phyloP scores from a whole-genome alignment of 2,888 invertebrate genomes.

The Candidula unifasciata region DNA sequence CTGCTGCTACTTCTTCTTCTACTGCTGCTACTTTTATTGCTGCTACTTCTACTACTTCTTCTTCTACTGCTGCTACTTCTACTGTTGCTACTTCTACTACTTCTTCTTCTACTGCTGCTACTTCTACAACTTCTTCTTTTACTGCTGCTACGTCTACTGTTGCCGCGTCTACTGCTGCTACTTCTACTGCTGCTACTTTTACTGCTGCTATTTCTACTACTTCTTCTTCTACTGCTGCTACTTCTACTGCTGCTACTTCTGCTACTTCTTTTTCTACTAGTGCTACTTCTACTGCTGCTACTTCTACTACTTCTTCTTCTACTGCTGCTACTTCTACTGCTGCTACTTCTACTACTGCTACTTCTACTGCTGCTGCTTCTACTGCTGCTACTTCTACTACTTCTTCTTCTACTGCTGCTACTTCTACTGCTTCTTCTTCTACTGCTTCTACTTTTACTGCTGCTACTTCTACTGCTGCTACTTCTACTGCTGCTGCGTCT shows the following conservation, averaged over 20 bases:
- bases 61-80: too few relatives aligned
- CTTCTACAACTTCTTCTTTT: background rate
- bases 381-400: background rate
- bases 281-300: background rate
- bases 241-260: background rate
- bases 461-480: background rate
- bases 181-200: background rate
- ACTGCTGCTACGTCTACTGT: too few relatives aligned
- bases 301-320: background rate
- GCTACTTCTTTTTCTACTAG: background rate
- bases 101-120: background rate
- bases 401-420: background rate
- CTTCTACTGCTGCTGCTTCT: too few relatives aligned
- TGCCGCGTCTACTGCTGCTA: background rate
- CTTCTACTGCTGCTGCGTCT: too few relatives aligned
- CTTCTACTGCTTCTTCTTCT: too few relatives aligned
- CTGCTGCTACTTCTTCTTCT: background rate
- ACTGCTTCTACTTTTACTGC: too few relatives aligned
- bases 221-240: background rate
- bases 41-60: too few relatives aligned
- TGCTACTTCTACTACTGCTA: background rate
- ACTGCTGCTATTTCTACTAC: background rate
- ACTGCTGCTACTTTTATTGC: background rate
- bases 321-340: background rate
- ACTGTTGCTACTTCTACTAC: too few relatives aligned